Base-by-base conservation (phyloP, 1,140 invertebrate species). In the Zaprionus nigranus region DNA sequence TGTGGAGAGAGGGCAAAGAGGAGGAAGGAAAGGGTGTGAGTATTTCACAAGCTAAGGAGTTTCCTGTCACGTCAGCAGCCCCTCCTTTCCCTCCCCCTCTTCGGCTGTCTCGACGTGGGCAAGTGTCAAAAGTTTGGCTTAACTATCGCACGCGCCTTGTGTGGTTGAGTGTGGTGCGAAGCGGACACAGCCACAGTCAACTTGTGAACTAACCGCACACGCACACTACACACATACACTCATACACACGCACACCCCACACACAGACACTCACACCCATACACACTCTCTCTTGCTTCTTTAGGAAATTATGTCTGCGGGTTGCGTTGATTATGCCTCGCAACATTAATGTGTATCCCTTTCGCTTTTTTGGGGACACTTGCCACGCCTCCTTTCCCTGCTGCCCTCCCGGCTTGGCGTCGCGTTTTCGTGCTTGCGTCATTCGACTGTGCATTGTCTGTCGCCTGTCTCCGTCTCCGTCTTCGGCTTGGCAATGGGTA, bases 101-200 rank as follows among this genome's bases (percentile, higher is more conserved):
- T 28, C 54, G 15, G 49, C 15, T 51, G 46, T 51, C 46, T 66
- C 69, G 51, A 54, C 59, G 67, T 61, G 67, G 49, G 24, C 67
- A 75, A 81, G 84, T 88, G 84, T 90, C 81, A 84, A 84, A 88
- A 90, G 85, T 88, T 81, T 73, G 85, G 58, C 70, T 79, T 75
- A 87, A 84, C 85, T 87, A 81, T 90, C 51, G 77, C 83, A 86
- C 80, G 81, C 79, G 78, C 62, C 26, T 49, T 56, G 36, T 28
- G 68, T 40, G 68, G 20, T 7, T 30, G 53, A 20, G 69, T 30
- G 69, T 30, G 43, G 34, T 51, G 59, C 68, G 22, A 75, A 82
- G 77, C 68, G 62, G 15, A 43, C 40, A 17, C 40, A 43, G 40
- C 40, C 64, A 51, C 49, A 62, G 36, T 30, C n/a, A 67, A 78